phyloP scores from a whole-genome alignment of 2,797 vertebrate genomes.

The Gymnoscopelus microlampas region DNA sequence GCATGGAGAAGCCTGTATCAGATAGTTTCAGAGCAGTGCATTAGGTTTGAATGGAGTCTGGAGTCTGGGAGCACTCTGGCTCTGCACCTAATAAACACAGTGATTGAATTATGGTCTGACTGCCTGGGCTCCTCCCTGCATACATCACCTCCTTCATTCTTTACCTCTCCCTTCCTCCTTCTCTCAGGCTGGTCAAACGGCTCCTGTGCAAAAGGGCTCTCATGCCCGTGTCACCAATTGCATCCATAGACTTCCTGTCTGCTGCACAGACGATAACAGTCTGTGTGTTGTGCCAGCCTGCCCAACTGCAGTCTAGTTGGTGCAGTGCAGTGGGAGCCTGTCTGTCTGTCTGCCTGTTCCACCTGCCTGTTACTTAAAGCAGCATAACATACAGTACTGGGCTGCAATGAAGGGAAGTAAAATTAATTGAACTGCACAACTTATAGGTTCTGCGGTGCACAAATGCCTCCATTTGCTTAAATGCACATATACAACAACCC shows the following conservation, averaged over 20 bases:
- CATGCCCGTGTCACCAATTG: not conserved
- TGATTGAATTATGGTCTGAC: slow-evolving; percentile 57
- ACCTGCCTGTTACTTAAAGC: slow-evolving; percentile 6
- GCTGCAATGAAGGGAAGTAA: not conserved
- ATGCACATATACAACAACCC: not conserved
- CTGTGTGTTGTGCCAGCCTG: not conserved
- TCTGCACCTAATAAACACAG: slow-evolving; percentile 45
- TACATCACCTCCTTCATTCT: not conserved
- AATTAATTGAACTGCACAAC: not conserved
- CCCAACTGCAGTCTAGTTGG: not conserved
- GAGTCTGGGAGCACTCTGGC: slow-evolving; percentile 34
- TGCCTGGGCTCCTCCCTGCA: slow-evolving; percentile 9
- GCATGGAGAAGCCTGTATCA: slow-evolving; percentile 14
- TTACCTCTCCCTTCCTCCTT: slow-evolving; percentile 3
- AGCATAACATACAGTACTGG: not conserved
- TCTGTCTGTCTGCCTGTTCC: not conserved
- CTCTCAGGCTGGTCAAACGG: not conserved
- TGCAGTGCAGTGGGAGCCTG: slow-evolving; percentile 14
- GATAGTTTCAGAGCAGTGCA: slow-evolving; percentile 36
- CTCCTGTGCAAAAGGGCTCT: too few species aligned
- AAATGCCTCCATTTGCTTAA: too few species aligned
- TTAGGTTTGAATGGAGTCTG: slow-evolving; percentile 51
- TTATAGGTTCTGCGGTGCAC: too few species aligned
- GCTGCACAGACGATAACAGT: not conserved
- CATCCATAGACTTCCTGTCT: not conserved